These are phyloP conservation scores for Leucoraja erinaceus DNA, from an alignment of 2,113 vertebrate species.

Conservation along the genomic window DNA sequence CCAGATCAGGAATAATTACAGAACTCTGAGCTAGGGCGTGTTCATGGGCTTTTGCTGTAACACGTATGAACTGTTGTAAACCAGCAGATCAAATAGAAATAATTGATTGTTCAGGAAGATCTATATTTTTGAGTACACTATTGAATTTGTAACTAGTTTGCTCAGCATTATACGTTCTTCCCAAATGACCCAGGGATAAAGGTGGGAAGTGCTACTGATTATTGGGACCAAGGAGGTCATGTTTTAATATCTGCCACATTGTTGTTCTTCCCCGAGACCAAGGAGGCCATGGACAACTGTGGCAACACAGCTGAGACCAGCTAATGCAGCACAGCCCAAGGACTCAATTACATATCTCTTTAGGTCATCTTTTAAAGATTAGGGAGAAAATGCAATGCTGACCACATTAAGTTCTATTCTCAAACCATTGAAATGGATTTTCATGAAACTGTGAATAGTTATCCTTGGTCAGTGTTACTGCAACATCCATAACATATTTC, in stretches of 20 bases:
- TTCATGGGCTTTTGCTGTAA: slow-evolving; percentile 4
- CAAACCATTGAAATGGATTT: slow-evolving; percentile 5
- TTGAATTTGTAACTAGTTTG: neutral
- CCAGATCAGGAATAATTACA: neutral
- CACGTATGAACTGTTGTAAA: neutral
- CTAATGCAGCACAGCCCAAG: neutral
- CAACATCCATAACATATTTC: neutral
- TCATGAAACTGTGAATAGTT: neutral
- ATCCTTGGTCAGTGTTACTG: neutral
- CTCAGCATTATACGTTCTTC: neutral
- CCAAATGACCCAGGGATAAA: neutral
- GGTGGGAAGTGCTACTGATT: neutral
- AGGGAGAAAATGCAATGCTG: neutral
- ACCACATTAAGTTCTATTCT: neutral
- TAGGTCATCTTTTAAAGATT: neutral
- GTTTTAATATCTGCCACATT: neutral
- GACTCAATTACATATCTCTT: neutral
- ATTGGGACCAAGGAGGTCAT: neutral
- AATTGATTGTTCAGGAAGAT: neutral
- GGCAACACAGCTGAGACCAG: neutral
- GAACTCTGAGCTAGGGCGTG: neutral
- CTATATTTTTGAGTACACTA: neutral
- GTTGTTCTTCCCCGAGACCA: neutral
- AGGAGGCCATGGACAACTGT: neutral
- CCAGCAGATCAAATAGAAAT: neutral